Conservation (phyloP, 1,140 invertebrate genomes). For the Mactra quadrangularis region DNA sequence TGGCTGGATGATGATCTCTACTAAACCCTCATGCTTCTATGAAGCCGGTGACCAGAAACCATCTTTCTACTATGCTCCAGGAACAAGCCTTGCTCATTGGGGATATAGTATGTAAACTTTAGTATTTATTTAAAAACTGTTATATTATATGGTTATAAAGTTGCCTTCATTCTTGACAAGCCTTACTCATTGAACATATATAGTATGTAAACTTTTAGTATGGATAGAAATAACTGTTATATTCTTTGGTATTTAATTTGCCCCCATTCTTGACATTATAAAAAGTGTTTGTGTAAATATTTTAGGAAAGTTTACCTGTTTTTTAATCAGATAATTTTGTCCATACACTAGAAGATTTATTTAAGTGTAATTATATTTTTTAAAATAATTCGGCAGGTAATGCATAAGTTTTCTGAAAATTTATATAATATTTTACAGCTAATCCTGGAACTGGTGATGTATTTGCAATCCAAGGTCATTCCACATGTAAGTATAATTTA, state of each 20-base stretch:
- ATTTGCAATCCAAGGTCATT: constrained; percentile 72
- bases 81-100: constrained; percentile 62
- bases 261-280: too few species aligned
- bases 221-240: too few species aligned
- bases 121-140: neutral
- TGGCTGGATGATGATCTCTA: constrained; percentile 77
- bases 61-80: constrained; percentile 73
- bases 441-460: constrained; percentile 72
- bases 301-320: too few species aligned
- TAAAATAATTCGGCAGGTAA: too few species aligned
- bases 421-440: too few species aligned
- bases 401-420: too few species aligned
- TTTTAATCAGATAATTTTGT: too few species aligned
- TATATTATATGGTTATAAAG: neutral
- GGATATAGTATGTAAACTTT: constrained; percentile 61
- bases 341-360: too few species aligned
- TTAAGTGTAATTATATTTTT: too few species aligned
- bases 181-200: neutral
- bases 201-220: neutral
- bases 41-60: constrained; percentile 69
- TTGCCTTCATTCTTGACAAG: neutral
- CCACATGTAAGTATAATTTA: constrained; percentile 38
- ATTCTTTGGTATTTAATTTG: too few species aligned
- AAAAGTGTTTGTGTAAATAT: too few species aligned
- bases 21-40: constrained; percentile 71